A percentile compares a stretch with the other conserved stretches of the same genome.
Evolutionary conservation across 2,888 invertebrate species (phyloP).

Genomic region (Euzetes globulus): DNA sequence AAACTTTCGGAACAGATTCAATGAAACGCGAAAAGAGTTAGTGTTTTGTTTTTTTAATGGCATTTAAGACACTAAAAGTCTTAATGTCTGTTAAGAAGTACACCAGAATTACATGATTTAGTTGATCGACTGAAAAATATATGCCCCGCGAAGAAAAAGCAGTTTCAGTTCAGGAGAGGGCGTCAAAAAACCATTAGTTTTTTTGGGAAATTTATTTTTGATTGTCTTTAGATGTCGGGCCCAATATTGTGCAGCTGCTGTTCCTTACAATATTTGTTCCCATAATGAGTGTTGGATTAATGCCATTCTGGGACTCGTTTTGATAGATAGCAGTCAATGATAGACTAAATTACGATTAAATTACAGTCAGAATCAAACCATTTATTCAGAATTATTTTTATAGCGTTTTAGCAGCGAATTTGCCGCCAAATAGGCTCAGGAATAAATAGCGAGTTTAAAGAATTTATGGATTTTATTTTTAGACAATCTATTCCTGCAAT

Average conservation of each 20-base stretch:
- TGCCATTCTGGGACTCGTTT: not conserved
- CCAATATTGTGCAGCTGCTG: constrained; percentile 7
- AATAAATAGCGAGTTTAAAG: not conserved
- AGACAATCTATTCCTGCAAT: not conserved
- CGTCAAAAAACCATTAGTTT: not conserved
- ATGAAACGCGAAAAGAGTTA: not conserved
- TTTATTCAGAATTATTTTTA: constrained; percentile 18
- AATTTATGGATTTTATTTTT: constrained; percentile 7
- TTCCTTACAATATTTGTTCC: not conserved
- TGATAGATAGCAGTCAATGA: constrained; percentile 15
- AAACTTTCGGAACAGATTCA: not conserved
- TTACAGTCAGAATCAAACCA: not conserved
- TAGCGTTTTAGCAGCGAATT: not conserved
- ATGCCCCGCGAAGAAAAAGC: not conserved
- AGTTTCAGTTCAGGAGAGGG: not conserved
- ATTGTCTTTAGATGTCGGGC: not conserved
- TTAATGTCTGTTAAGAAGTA: constrained; percentile 6
- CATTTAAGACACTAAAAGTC: constrained; percentile 13
- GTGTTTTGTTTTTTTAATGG: not conserved
- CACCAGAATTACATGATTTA: not conserved
- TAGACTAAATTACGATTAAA: constrained; percentile 6
- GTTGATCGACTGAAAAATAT: not conserved
- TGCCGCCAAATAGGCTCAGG: not conserved
- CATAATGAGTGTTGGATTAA: constrained; percentile 16
- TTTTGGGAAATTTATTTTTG: constrained; percentile 11